Evolutionary conservation across 2,888 invertebrate species (phyloP).

Genomic region (Ophioninae sp.): DNA sequence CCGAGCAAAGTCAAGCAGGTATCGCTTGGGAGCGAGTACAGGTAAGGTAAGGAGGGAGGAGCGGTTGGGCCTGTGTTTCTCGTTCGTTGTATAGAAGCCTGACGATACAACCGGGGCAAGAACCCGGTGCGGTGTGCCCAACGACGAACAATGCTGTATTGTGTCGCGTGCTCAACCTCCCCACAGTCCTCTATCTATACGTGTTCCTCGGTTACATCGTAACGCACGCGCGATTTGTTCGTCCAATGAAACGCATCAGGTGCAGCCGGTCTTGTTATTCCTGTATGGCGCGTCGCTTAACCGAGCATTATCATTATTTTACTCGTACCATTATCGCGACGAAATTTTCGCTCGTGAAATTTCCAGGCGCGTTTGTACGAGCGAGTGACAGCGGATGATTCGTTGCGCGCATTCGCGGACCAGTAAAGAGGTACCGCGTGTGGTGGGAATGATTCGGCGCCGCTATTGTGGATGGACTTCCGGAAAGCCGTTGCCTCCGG

Average conservation of each 20-base stretch:
- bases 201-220: conserved; percentile 16
- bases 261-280: conserved; percentile 48
- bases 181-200: conserved; percentile 14
- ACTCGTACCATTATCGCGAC: not conserved
- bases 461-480: too few relatives aligned
- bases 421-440: too few relatives aligned
- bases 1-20: conserved; percentile 54
- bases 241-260: conserved; percentile 56
- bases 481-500: too few relatives aligned
- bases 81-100: conserved; percentile 25
- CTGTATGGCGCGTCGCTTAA: conserved; percentile 13
- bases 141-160: conserved; percentile 67
- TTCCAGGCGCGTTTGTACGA: conserved; percentile 2
- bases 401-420: not conserved
- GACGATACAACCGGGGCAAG: conserved; percentile 54
- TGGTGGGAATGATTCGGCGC: not conserved
- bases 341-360: conserved; percentile 13
- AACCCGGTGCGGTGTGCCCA: conserved; percentile 62
- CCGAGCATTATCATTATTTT: conserved; percentile 36
- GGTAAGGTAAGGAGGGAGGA: not conserved
- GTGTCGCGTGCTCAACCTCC: conserved; percentile 63
- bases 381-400: not conserved
- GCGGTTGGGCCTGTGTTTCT: conserved; percentile 35
- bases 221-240: conserved; percentile 35
- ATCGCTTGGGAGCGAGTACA: too few relatives aligned